Base-by-base conservation (phyloP, 2,797 vertebrate genomes). In the Melanotaenia pygmaea region DNA sequence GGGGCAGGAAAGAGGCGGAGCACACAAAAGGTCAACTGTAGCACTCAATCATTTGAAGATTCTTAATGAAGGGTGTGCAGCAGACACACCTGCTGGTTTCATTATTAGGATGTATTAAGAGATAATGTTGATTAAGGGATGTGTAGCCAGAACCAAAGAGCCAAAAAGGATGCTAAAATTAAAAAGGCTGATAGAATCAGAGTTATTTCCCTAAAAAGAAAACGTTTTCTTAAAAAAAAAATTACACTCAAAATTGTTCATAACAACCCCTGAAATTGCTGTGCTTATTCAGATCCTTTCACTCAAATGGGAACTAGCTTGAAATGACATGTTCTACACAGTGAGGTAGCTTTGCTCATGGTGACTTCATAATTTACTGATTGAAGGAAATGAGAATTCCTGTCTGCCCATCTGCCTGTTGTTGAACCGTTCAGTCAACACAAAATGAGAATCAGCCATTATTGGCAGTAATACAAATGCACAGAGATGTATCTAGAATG, bases 51-150 rank as follows among this genome's bases (percentile, higher is more conserved):
- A 92, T 91, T 92, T 88, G 88, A 89, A 91, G 90, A 91, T 93
- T 92, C 86, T 92, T 94, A 93, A 94, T 94, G 91, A 94, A 92
- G 88, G 91, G 87, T 90, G 91, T 88, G 82, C 77, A 88, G 87
- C 86, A 75, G 80, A 86, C 79, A 80, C 86, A 90, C 89, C 93
- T 90, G 90, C 91, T 81, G 83, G 77, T 88, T 90, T 87, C 86
- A 88, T 88, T 86, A 92, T 76, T 71, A 82, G 73, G 77, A 70
- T 73, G 67, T 70, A 72, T 70, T 60, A 71, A 79, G 79, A 65
- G 40, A 80, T 76, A 74, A 78, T 78, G 34, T 75, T 86, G 77
- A 82, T 79, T 69, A 77, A 77, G 70, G 74, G 74, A 79, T 73
- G 81, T 67, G 74, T 67, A 24, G 54, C 61, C 59, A 32, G 47